Percentiles rank a stretch among this genome's conserved stretches.
Conservation (phyloP, 92 coral and sea anemone genomes). For the Phenganax stokvisi region DNA sequence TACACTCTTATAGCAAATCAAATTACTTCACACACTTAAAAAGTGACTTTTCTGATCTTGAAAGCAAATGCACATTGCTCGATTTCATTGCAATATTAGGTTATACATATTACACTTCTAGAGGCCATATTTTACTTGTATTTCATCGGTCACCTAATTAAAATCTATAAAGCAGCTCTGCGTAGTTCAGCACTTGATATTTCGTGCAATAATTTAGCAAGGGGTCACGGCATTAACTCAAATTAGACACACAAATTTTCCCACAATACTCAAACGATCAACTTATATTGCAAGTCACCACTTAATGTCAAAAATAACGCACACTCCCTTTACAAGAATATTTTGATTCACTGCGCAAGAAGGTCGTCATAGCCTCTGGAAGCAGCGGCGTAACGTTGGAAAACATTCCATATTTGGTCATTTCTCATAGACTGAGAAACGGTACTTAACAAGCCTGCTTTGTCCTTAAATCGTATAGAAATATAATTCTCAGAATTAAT, state of each 20-base stretch:
- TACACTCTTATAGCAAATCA: neutral
- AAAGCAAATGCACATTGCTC: no score
- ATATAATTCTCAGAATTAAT: no score
- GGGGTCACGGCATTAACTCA: conserved; percentile 1
- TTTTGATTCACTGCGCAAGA: neutral
- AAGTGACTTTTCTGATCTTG: no score
- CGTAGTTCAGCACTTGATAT: conserved; percentile 7
- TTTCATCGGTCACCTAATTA: neutral
- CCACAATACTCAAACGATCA: neutral
- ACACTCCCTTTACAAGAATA: neutral
- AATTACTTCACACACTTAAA: no score
- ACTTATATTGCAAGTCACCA: neutral
- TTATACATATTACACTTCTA: neutral
- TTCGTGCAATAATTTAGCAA: neutral
- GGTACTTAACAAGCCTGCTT: no score
- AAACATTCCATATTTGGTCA: no score
- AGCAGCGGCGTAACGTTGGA: no score
- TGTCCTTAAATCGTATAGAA: no score
- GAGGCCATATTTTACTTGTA: neutral
- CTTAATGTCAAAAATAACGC: neutral
- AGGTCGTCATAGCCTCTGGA: neutral
- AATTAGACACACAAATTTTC: conserved; percentile 1
- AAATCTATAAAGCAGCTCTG: neutral
- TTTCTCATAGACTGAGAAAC: no score
- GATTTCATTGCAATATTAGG: no score